phyloP scores from a whole-genome alignment of 2,113 vertebrate species.

The Talpa occidentalis region DNA sequence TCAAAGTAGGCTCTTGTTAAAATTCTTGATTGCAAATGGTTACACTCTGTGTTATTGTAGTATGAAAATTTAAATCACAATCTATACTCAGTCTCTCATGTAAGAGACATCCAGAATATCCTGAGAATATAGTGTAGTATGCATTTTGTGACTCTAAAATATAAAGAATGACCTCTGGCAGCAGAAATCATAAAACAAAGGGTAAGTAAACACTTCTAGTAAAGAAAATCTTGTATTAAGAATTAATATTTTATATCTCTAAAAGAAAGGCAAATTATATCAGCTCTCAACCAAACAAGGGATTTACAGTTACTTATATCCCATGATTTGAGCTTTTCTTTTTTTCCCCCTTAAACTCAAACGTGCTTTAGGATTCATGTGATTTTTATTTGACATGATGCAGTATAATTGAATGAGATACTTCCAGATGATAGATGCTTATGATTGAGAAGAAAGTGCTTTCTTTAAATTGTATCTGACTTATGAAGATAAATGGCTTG shows the following conservation, averaged over 20 bases:
- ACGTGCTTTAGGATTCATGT: conserved; percentile 18
- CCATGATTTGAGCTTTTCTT: neutral
- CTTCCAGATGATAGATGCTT: conserved; percentile 56
- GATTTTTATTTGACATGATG: conserved; percentile 48
- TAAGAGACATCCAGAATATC: neutral
- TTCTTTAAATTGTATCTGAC: conserved; percentile 64
- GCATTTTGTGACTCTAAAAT: neutral
- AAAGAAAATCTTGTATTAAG: neutral
- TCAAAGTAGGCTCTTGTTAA: neutral
- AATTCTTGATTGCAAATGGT: neutral
- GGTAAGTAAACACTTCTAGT: neutral
- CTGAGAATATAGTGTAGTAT: neutral
- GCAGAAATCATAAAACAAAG: neutral
- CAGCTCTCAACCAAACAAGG: neutral
- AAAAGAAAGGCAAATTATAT: neutral
- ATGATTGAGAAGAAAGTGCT: conserved; percentile 59
- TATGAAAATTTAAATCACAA: neutral
- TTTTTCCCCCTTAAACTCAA: neutral
- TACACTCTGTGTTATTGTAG: neutral
- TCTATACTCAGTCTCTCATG: neutral
- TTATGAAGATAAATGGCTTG: conserved; percentile 70
- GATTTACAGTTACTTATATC: conserved; percentile 5
- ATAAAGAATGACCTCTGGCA: neutral
- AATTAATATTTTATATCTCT: neutral
- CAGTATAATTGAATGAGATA: conserved; percentile 61